Evolutionary conservation across 2,113 vertebrate species (phyloP).

Genomic region (Carollia perspicillata): DNA sequence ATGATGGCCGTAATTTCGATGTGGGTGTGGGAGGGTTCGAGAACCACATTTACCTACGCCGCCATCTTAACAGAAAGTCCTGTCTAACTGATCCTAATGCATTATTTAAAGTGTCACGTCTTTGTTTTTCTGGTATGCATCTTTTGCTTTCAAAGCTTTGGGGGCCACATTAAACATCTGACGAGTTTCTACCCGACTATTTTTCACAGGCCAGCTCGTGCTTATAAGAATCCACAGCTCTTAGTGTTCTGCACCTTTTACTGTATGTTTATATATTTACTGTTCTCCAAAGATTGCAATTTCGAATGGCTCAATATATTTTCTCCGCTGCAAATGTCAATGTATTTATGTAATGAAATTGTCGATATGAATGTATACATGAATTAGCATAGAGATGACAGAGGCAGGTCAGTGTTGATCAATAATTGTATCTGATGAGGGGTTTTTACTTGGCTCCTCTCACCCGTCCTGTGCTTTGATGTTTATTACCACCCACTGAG

Average conservation of each 20-base stretch:
- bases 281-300: conserved; percentile 13
- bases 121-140: not conserved
- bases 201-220: not conserved
- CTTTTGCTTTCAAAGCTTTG: not conserved
- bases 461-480: not conserved
- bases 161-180: not conserved
- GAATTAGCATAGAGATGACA: conserved; percentile 61
- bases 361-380: conserved; percentile 15
- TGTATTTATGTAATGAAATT: conserved; percentile 54
- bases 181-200: not conserved
- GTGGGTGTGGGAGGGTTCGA: not conserved
- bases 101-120: not conserved
- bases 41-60: not conserved
- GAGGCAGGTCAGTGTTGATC: conserved; percentile 53
- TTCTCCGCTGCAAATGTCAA: conserved; percentile 62
- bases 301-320: conserved; percentile 48
- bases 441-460: conserved; percentile 8
- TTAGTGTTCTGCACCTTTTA: conserved; percentile 23
- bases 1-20: not conserved
- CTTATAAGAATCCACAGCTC: not conserved
- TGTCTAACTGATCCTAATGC: not conserved
- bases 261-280: conserved; percentile 49
- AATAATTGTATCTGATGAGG: conserved; percentile 49
- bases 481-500: conserved; percentile 38
- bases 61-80: not conserved